A percentile compares a stretch with the other conserved stretches of the same genome.
Evolutionary conservation across 2,113 vertebrate genomes (phyloP).

Genomic region (Bolborhynchus lineola): DNA sequence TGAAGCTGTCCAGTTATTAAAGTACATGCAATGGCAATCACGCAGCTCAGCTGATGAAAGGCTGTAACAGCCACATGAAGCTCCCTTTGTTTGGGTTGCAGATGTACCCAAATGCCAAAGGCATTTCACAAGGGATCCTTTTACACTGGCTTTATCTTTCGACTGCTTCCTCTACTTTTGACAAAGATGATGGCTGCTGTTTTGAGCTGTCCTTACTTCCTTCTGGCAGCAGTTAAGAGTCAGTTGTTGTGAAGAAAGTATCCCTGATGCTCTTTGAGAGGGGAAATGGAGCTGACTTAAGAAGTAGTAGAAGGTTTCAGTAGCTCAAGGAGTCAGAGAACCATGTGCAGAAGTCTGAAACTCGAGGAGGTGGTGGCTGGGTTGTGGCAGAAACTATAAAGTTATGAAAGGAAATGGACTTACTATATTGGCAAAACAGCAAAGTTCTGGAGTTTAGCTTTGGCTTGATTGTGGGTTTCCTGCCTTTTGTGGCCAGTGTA

Average conservation of each 20-base stretch:
- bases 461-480: neutral
- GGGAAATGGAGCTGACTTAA: neutral
- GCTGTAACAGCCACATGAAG: neutral
- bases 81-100: neutral
- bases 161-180: neutral
- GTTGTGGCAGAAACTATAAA: fast-evolving
- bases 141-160: neutral
- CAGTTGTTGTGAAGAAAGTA: neutral
- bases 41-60: neutral
- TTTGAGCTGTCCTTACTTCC: neutral
- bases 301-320: neutral
- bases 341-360: neutral
- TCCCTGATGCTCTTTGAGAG: neutral
- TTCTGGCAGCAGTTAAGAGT: neutral
- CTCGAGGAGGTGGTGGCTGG: neutral
- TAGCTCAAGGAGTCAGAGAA: neutral
- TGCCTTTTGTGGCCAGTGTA: neutral
- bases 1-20: neutral
- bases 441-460: neutral
- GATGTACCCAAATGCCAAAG: neutral
- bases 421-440: neutral
- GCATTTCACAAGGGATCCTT: neutral
- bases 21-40: neutral
- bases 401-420: neutral
- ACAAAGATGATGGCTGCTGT: fast-evolving